These are phyloP conservation scores for Phylloscopus whistleri DNA, from an alignment of 2,113 vertebrate genomes.

Conservation along the genomic window DNA sequence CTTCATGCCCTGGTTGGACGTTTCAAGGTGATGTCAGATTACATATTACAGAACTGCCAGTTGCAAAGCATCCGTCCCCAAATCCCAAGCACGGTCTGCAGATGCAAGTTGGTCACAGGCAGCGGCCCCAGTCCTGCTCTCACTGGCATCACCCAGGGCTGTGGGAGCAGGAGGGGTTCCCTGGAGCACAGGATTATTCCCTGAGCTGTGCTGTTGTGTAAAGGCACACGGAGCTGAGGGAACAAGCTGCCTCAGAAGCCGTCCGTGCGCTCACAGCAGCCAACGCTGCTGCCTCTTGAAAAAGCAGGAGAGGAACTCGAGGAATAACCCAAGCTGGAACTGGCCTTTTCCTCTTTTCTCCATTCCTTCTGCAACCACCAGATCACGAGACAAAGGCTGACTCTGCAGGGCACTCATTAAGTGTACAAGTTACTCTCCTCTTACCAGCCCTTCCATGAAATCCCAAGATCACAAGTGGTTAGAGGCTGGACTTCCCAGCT, in stretches of 20 bases:
- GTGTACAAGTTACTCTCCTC: neutral
- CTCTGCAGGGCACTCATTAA: neutral
- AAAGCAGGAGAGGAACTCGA: neutral
- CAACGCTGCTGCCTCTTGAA: neutral
- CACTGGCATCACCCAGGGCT: neutral
- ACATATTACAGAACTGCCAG: conserved; percentile 27
- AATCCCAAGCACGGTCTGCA: neutral
- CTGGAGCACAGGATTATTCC: neutral
- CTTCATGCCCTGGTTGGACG: conserved; percentile 55
- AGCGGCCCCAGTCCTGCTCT: neutral
- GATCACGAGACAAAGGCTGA: neutral
- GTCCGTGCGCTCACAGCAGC: fast-evolving
- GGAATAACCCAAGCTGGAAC: neutral
- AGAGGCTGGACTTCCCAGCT: neutral
- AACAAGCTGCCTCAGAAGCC: neutral
- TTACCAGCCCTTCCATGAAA: neutral
- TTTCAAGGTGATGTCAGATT: conserved; percentile 71
- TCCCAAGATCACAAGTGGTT: neutral
- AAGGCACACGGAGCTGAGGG: neutral
- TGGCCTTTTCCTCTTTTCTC: neutral
- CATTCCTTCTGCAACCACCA: neutral
- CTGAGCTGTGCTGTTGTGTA: neutral
- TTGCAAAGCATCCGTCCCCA: neutral
- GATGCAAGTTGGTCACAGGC: neutral
- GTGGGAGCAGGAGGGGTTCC: neutral